These are phyloP conservation scores for Drosophila paucipuncta DNA, from an alignment of 2,888 invertebrate genomes.

Conservation along the genomic window DNA sequence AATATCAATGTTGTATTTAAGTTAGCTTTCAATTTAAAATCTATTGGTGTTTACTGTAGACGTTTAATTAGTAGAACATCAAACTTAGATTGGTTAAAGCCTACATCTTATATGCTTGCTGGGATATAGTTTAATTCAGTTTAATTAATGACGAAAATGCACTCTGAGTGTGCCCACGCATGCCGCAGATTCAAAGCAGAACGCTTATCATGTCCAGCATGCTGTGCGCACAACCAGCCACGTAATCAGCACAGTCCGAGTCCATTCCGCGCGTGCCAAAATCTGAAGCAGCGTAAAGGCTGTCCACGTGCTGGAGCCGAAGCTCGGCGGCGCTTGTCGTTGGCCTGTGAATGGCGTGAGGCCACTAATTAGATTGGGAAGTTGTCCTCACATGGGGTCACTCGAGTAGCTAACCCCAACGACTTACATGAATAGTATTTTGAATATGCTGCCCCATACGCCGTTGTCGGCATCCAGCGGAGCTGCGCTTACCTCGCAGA, in stretches of 20 bases:
- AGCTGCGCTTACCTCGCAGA: conserved; percentile 88
- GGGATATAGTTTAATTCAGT: background rate
- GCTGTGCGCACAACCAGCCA: conserved; percentile 74
- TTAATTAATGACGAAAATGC: conserved; percentile 3
- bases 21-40: background rate
- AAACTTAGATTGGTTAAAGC: background rate
- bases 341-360: conserved; percentile 68
- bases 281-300: conserved; percentile 71
- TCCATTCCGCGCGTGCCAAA: conserved; percentile 49
- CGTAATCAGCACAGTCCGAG: conserved; percentile 71
- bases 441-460: conserved; percentile 89
- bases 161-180: conserved; percentile 21
- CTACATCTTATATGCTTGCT: background rate
- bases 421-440: conserved; percentile 89
- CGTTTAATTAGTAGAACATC: background rate
- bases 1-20: background rate
- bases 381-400: conserved; percentile 10
- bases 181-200: conserved; percentile 48
- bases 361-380: conserved; percentile 45
- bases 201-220: conserved; percentile 81
- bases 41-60: background rate
- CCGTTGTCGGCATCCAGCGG: conserved; percentile 86
- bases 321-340: conserved; percentile 76
- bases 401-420: background rate
- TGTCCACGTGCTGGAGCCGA: conserved; percentile 60